These are phyloP conservation scores for Hypomecis punctinalis DNA, from an alignment of 2,888 invertebrate species.

Conservation along the genomic window DNA sequence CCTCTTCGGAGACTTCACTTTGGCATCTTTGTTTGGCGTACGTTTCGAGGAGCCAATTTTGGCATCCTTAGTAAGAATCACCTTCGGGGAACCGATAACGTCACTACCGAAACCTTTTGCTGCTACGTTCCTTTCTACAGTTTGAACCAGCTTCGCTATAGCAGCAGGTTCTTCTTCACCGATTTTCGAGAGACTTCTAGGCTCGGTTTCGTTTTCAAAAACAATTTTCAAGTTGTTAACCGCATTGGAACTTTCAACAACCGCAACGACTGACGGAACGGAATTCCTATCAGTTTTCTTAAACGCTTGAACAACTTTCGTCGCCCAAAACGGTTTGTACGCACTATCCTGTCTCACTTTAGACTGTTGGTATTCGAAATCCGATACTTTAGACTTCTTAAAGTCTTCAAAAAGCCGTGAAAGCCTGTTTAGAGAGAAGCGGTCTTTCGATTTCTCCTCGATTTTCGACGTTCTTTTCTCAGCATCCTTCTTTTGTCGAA, in stretches of 20 bases:
- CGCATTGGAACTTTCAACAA: constrained; percentile 6
- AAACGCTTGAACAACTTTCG: constrained; percentile 53
- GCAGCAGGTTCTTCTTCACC: constrained; percentile 25
- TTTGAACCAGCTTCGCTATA: constrained; percentile 31
- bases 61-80: constrained; percentile 3
- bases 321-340: constrained; percentile 75
- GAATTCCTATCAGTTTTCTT: constrained; percentile 39
- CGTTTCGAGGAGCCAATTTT: constrained; percentile 9
- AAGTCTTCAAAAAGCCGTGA: constrained; percentile 67
- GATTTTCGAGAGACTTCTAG: not conserved
- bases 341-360: constrained; percentile 64
- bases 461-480: constrained; percentile 28
- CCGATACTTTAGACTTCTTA: constrained; percentile 68
- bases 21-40: constrained; percentile 39
- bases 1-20: constrained; percentile 44
- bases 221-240: constrained; percentile 5
- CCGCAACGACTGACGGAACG: constrained; percentile 16
- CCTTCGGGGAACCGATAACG: constrained; percentile 15
- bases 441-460: constrained; percentile 36
- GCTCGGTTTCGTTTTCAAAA: constrained; percentile 39
- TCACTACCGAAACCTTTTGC: constrained; percentile 18
- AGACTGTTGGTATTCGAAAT: constrained; percentile 67
- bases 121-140: constrained; percentile 34
- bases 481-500: constrained; percentile 49
- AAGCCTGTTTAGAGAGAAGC: constrained; percentile 53